phyloP scores from a whole-genome alignment of 2,888 invertebrate species.

The Mesorhabditis spiculigera region DNA sequence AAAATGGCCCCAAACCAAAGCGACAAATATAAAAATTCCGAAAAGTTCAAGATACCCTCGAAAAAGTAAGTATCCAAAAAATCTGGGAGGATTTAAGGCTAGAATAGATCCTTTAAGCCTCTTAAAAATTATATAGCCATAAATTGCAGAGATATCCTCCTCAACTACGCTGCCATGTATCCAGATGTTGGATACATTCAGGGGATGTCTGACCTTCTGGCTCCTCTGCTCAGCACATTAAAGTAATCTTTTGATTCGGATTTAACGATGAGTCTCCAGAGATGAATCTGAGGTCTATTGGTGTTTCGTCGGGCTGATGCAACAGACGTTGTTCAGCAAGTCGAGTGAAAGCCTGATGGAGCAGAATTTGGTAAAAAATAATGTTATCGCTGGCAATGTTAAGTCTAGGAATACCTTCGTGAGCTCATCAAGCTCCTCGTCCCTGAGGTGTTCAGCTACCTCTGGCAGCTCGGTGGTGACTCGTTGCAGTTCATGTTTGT shows the following conservation, averaged over 20 bases:
- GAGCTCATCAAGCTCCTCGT: slow-evolving; percentile 84
- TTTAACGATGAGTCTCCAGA: slow-evolving; percentile 30
- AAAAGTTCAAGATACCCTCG: too few relatives aligned
- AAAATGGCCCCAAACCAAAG: too few relatives aligned
- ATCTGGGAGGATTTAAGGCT: too few relatives aligned
- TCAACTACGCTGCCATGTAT: slow-evolving; percentile 83
- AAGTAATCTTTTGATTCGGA: slow-evolving; percentile 12
- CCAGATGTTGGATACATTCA: slow-evolving; percentile 75
- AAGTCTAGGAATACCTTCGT: slow-evolving; percentile 72
- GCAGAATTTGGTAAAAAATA: slow-evolving; percentile 72
- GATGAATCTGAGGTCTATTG: slow-evolving; percentile 63
- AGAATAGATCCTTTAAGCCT: too few relatives aligned
- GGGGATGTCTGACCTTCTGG: slow-evolving; percentile 64
- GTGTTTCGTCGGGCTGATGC: slow-evolving; percentile 64
- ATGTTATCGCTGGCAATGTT: not conserved
- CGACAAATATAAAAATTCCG: too few relatives aligned
- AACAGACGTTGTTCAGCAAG: slow-evolving; percentile 80
- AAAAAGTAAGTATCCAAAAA: too few relatives aligned
- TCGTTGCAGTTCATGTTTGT: slow-evolving; percentile 84
- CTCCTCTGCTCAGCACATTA: slow-evolving; percentile 62
- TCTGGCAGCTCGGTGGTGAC: slow-evolving; percentile 70
- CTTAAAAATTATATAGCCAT: too few relatives aligned
- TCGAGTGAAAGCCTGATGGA: slow-evolving; percentile 79
- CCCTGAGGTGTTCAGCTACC: slow-evolving; percentile 82
- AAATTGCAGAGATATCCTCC: slow-evolving; percentile 83